Evolutionary conservation across 2,113 vertebrate genomes (phyloP), one percentile per base, ranked within the genome.

Genomic region (Junco hyemalis): DNA sequence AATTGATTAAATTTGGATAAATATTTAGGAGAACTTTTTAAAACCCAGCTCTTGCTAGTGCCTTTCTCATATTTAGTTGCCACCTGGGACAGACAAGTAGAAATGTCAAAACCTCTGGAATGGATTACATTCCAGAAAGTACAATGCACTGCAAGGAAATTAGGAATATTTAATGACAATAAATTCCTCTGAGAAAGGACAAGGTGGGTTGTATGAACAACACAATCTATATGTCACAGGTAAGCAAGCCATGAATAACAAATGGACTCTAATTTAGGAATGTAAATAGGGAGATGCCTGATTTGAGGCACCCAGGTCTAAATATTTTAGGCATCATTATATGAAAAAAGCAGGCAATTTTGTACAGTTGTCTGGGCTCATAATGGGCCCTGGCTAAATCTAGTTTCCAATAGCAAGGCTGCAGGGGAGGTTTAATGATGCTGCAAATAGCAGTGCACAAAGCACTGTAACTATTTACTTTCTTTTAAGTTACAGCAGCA

Each of bases 351-450:
- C 54, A 81, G 23, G 42, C 69, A 86, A 86, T 97, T 96, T 85
- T 81, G 40, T 83, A 68, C 44, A 84, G 57, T 68, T 56, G 15
- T 84, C 74, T 92, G 40, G 48, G 70, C 51, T 92, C 38, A 74
- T 83, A 86, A 96, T 92, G 86, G 72, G 35, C 56, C 47, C 48
- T 61, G 38, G 47, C 61, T 94, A 93, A 85, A 95, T 86, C 59
- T 60, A 86, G 69, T 84, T 94, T 92, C 72, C 68, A 76, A 47
- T 16, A 74, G 57, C 0, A 7, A 89, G 50, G 36, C 68, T 91
- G 90, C 72, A 72, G 69, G 66, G 48, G 63, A 90, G 79, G 59
- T 80, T 91, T 95, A 95, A 96, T 89, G 82, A 91, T 92, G 61
- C 66, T 66, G 53, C 84, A 94, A 95, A 92, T 68, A 86, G 50